A percentile compares a stretch with the other conserved stretches of the same genome.
Evolutionary conservation across 2,797 vertebrate species (phyloP).

Genomic region (Oreochromis grahami): DNA sequence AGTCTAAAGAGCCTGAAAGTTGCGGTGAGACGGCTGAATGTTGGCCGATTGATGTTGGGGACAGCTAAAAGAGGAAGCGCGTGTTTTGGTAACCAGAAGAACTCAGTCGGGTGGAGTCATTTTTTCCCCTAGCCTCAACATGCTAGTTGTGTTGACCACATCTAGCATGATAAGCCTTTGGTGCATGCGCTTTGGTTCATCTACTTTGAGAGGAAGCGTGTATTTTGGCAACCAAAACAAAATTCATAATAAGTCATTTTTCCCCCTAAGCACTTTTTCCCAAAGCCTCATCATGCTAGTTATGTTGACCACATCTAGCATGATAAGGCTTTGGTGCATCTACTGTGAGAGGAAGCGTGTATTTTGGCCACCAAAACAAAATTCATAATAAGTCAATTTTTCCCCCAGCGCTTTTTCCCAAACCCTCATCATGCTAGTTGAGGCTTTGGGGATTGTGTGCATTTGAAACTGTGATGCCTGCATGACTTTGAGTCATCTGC

Average conservation of each 20-base stretch:
- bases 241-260: not conserved
- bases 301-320: not conserved
- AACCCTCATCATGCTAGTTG: not conserved
- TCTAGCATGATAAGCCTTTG: not conserved
- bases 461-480: not conserved
- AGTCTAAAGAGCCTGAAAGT: not conserved
- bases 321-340: not conserved
- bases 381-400: not conserved
- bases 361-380: not conserved
- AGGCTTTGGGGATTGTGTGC: not conserved
- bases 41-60: not conserved
- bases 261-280: accelerated
- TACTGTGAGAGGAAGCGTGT: not conserved
- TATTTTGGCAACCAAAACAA: too few species aligned
- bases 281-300: not conserved
- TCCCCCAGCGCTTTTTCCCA: not conserved
- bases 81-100: not conserved
- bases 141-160: not conserved
- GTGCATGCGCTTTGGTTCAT: not conserved
- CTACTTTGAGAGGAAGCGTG: not conserved
- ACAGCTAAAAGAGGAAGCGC: constrained; percentile 9
- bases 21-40: not conserved
- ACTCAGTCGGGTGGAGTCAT: constrained; percentile 29
- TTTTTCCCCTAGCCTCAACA: not conserved
- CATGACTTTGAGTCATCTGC: not conserved